These are phyloP conservation scores for Pseudococcus viburni DNA, from an alignment of 2,888 invertebrate species.

Conservation along the genomic window DNA sequence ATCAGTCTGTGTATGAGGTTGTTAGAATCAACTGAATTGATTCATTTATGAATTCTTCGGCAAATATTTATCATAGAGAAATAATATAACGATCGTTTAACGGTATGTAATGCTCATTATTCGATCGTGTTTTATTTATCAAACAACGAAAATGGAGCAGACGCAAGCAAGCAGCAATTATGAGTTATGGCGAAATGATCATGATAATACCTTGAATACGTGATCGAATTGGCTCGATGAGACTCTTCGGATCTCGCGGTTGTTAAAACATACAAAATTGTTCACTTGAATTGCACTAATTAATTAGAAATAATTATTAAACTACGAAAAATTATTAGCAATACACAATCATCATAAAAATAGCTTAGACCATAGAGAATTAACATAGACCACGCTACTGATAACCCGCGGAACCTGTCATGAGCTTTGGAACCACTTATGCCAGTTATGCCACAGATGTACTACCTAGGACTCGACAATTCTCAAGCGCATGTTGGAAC, in stretches of 20 bases:
- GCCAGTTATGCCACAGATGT: too few species aligned
- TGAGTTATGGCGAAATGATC: slow-evolving; percentile 32
- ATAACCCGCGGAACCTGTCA: too few species aligned
- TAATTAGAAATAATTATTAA: neutral
- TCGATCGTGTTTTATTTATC: slow-evolving; percentile 27
- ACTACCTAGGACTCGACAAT: too few species aligned
- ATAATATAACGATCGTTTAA: neutral
- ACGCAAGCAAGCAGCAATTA: slow-evolving; percentile 8
- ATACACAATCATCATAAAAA: slow-evolving; percentile 39
- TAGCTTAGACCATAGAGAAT: too few species aligned
- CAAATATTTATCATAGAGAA: neutral
- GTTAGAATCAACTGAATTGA: too few species aligned
- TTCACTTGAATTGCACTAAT: slow-evolving; percentile 24
- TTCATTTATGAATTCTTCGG: neutral
- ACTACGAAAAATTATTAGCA: slow-evolving; percentile 9
- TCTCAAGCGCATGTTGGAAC: too few species aligned
- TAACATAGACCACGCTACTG: too few species aligned
- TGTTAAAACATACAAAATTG: neutral
- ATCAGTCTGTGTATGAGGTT: neutral
- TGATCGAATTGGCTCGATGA: neutral
- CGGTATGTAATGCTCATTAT: neutral
- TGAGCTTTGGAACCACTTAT: too few species aligned
- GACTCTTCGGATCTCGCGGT: neutral
- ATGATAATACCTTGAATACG: slow-evolving; percentile 26
- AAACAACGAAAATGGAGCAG: slow-evolving; percentile 34